Evolutionary conservation across 2,113 vertebrate species (phyloP), one percentile per base, ranked within the genome.

Genomic region (Siphamia tubifer): DNA sequence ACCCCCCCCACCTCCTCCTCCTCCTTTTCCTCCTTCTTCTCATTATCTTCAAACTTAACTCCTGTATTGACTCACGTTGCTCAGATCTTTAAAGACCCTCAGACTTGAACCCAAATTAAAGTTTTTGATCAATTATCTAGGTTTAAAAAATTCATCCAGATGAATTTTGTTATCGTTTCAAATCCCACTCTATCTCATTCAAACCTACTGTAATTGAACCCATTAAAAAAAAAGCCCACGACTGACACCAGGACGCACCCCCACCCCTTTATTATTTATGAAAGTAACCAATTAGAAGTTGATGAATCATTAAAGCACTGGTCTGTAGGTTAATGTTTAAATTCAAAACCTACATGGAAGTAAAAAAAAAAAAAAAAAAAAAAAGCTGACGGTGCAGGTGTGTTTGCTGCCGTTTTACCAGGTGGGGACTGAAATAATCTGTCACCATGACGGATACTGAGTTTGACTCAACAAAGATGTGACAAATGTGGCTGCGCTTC

Each of bases 131-230:
- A 64, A 58, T 82, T 51, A 74, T 34, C 60, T 17, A 13, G 35
- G n/a, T 21, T 34, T 68, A 2, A 79, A 82, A 69, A 62, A 77
- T 73, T 45, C 71, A 81, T 75, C 45, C 47, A 63, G 67, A 66
- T 39, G 40, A 70, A 75, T 67, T 62, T 62, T 58, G 30, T 70
- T 44, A 16, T 15, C 38, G 24, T 39, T 55, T 48, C 27, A 56
- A 74, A 61, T n/a, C 12, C 42, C 5, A 68, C 55, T 27, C 27
- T 20, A 55, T 63, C 23, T 13, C 31, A 48, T 9, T 6, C 57
- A 71, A 76, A 69, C 55, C n/a, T n/a, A n/a, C n/a, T 32, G 8
- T 32, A 32, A 10, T 3, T 5, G n/a, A n/a, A n/a, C n/a, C n/a
- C n/a, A n/a, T n/a, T n/a, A n/a, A n/a, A n/a, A n/a, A n/a, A n/a